Percentiles rank a stretch among this genome's conserved stretches.
Evolutionary conservation across 1,140 invertebrate genomes (phyloP).

Genomic region (Drosophila nannoptera): DNA sequence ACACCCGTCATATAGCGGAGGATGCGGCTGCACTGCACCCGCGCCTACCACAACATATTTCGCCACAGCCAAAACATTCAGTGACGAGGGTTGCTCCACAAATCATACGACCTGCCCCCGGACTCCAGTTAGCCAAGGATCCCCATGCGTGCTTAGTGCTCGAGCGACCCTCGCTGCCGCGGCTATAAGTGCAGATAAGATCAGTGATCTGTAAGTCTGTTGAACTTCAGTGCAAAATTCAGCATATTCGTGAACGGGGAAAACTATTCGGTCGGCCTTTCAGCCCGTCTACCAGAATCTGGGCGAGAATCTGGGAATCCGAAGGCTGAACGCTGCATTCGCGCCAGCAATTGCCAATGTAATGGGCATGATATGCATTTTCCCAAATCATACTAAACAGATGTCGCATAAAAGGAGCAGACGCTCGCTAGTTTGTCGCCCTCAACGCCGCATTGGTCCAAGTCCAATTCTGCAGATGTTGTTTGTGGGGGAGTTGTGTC

Average conservation of each 20-base stretch:
- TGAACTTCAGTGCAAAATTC: constrained; percentile 60
- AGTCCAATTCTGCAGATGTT: constrained; percentile 31
- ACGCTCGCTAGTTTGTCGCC: constrained; percentile 31
- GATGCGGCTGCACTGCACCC: constrained; percentile 57
- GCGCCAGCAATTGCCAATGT: constrained; percentile 69
- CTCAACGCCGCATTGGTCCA: constrained; percentile 50
- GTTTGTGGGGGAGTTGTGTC: constrained; percentile 52
- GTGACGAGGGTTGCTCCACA: constrained; percentile 38
- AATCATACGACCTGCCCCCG: background rate
- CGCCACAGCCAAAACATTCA: constrained; percentile 33
- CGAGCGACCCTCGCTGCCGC: background rate
- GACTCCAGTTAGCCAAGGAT: background rate
- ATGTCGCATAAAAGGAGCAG: constrained; percentile 48
- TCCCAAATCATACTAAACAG: constrained; percentile 64
- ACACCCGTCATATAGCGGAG: constrained; percentile 9
- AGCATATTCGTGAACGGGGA: constrained; percentile 21
- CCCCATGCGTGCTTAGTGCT: background rate
- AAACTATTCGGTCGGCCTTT: constrained; percentile 46
- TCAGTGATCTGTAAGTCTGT: constrained; percentile 63
- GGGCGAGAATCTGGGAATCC: constrained; percentile 29
- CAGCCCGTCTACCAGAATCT: constrained; percentile 42
- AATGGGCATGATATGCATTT: constrained; percentile 75
- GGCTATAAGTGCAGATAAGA: constrained; percentile 37
- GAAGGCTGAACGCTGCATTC: constrained; percentile 17
- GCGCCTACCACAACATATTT: constrained; percentile 64